Percentiles rank a stretch among this genome's conserved stretches.
Evolutionary conservation across 2,113 vertebrate genomes (phyloP).

Genomic region (Clarias magur): DNA sequence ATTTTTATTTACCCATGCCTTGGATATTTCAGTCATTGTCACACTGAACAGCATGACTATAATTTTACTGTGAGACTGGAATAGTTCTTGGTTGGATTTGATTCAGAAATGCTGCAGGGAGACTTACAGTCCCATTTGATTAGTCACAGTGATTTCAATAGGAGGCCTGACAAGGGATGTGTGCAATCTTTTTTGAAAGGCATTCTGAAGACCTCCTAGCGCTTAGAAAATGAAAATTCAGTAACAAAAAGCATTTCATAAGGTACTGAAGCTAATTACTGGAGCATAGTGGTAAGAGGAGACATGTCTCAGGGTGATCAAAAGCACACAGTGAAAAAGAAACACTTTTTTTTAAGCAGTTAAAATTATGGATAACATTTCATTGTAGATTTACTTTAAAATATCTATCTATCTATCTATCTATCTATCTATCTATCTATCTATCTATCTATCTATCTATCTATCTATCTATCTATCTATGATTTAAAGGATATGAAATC

Average conservation of each 20-base stretch:
- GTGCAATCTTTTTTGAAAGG: not conserved
- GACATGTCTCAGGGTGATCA: not conserved
- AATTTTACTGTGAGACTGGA: constrained; percentile 5
- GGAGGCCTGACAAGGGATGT: not conserved
- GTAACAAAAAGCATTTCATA: not conserved
- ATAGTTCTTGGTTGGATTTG: not conserved
- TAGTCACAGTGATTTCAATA: constrained; percentile 3
- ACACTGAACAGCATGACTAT: constrained; percentile 6
- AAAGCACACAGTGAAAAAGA: not conserved
- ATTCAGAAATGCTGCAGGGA: constrained; percentile 15
- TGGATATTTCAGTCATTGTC: not conserved
- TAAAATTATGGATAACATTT: not conserved
- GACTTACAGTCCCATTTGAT: constrained; percentile 7
- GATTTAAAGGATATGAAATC: no score
- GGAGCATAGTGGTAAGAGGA: not conserved
- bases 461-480: no score
- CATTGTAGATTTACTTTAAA: not conserved
- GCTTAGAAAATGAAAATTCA: not conserved
- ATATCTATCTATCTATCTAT: no score
- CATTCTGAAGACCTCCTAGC: not conserved
- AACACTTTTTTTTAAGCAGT: not conserved
- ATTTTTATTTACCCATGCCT: not conserved
- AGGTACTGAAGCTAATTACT: not conserved
- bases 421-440: no score
- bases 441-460: no score